Base-by-base conservation (phyloP, 2,888 invertebrate genomes). In the Chydorus sphaericus region DNA sequence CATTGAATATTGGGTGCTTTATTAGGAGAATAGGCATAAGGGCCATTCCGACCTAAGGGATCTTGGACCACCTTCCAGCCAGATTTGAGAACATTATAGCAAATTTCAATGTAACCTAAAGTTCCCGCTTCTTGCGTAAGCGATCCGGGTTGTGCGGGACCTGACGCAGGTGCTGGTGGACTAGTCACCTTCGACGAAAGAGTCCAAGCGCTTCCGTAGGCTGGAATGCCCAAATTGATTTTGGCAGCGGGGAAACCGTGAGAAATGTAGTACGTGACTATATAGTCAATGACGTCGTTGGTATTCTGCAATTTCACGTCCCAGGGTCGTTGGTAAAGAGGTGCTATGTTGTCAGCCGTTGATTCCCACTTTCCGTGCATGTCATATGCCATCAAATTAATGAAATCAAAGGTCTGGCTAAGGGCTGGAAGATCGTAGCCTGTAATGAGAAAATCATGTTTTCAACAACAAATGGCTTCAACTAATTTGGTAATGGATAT, bases 151-250 rank as follows among this genome's bases (percentile, higher is more conserved):
- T 38, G 11, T 23, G 50, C 57, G n/a, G 50, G 16, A 28, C 59
- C 59, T 11, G 44, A 20, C 11, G 55, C 50, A 18, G 50, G 51
- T 18, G 59, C 57, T 4, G 54, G 54, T 23, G 55, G 57, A 4
- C 30, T 23, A n/a, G 37, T 48, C n/a, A 20, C 48, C 16, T 3
- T 29, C 7, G 57, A 38, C 20, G 54, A 29, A n/a, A 59, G 57
- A 23, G 48, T 54, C 48, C 53, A 59, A 11, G 38, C 44, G 20
- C 39, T 23, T 11, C 59, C 59, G 36, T 59, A 59, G 7, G 38
- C 20, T 14, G 59, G 57, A 18, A 57, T 59, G 10, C 59, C 59
- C 39, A 59, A 18, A 20, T 58, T 28, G 36, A 59, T 29, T 48
- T 59, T 59, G 18, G 48, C 23, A 10, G 59, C 48, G 6, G 53